A percentile compares a stretch with the other conserved stretches of the same genome.
phyloP scores from a whole-genome alignment of 2,113 vertebrate genomes.

The Nyctibius bracteatus region DNA sequence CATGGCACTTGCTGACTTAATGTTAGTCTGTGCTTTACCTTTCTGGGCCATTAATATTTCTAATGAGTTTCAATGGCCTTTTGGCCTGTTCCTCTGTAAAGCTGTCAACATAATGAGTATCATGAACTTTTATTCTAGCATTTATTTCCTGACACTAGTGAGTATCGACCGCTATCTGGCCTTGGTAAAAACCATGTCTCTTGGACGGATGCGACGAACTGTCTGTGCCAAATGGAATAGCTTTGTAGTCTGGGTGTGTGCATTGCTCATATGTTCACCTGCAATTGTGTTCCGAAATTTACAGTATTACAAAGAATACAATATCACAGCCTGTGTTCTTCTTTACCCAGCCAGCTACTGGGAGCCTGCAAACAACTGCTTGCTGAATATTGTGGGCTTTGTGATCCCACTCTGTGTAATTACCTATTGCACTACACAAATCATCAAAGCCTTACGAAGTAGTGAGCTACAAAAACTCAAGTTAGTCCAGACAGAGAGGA shows the following conservation, averaged over 20 bases:
- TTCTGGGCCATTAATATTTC: slow-evolving; percentile 89
- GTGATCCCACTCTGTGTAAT: slow-evolving; percentile 82
- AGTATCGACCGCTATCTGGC: slow-evolving; percentile 92
- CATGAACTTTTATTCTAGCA: slow-evolving; percentile 86
- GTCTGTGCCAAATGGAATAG: slow-evolving; percentile 84
- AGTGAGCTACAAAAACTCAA: slow-evolving; percentile 68
- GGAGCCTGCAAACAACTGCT: slow-evolving; percentile 66
- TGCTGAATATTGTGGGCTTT: slow-evolving; percentile 82
- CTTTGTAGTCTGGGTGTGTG: slow-evolving; percentile 81
- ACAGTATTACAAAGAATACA: slow-evolving; percentile 11
- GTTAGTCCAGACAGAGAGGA: slow-evolving; percentile 75
- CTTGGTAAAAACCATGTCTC: slow-evolving; percentile 88
- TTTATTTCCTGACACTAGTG: slow-evolving; percentile 88
- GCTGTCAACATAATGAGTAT: slow-evolving; percentile 75
- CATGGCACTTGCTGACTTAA: slow-evolving; percentile 84
- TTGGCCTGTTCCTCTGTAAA: slow-evolving; percentile 85
- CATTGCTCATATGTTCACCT: slow-evolving; percentile 80
- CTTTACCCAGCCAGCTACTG: slow-evolving; percentile 64
- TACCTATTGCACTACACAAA: slow-evolving; percentile 80
- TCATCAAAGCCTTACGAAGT: slow-evolving; percentile 75
- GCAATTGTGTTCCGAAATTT: slow-evolving; percentile 73
- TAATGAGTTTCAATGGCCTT: slow-evolving; percentile 84
- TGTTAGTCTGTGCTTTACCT: slow-evolving; percentile 83
- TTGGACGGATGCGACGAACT: slow-evolving; percentile 81
- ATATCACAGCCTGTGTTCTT: slow-evolving; percentile 76